phyloP scores from a whole-genome alignment of 1,140 invertebrate species.

The Aphelenchoides avenae region DNA sequence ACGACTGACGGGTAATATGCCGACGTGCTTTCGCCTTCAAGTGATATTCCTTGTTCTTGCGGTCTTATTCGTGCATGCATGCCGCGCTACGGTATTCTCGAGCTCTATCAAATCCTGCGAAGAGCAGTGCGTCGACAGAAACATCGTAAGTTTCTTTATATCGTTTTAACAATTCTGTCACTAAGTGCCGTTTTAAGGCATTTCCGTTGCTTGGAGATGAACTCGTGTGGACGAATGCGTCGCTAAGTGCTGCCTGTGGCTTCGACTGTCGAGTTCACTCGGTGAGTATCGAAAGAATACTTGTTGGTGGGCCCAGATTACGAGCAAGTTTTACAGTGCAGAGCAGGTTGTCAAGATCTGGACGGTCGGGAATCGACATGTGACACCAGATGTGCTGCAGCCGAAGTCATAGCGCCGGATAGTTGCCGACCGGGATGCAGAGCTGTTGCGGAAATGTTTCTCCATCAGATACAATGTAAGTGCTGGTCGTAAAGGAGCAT shows the following conservation, averaged over 20 bases:
- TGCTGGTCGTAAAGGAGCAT: no score
- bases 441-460: conserved; percentile 40
- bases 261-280: conserved; percentile 39
- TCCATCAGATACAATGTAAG: conserved; percentile 43
- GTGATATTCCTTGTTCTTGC: no score
- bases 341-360: conserved; percentile 35
- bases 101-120: conserved; percentile 31
- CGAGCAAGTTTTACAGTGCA: conserved; percentile 24
- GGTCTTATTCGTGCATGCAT: no score
- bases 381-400: conserved; percentile 28
- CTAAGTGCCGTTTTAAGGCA: conserved; percentile 17
- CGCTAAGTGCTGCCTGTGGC: conserved; percentile 29
- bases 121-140: conserved; percentile 41
- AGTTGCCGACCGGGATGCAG: conserved; percentile 46
- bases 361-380: conserved; percentile 37
- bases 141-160: conserved; percentile 30
- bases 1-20: no score
- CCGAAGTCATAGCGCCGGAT: not conserved
- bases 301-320: conserved; percentile 8
- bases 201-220: conserved; percentile 23
- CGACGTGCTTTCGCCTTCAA: no score
- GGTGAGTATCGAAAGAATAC: conserved; percentile 26
- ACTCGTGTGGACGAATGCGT: conserved; percentile 28
- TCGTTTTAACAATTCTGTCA: conserved; percentile 2
- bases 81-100: conserved; percentile 13